Evolutionary conservation across 2,888 invertebrate species (phyloP).

Genomic region (Danaus chrysippus): DNA sequence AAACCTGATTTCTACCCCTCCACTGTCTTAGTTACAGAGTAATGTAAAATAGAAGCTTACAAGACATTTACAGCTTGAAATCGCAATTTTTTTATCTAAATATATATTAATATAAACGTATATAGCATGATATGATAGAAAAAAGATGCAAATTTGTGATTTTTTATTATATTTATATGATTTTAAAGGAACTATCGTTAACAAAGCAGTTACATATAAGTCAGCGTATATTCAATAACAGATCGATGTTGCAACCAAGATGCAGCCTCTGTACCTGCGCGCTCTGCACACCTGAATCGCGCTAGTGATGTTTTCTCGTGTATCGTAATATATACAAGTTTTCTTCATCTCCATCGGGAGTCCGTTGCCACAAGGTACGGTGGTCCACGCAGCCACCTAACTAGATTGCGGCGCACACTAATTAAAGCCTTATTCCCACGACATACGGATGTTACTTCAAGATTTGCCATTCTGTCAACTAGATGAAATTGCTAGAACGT

Average conservation of each 20-base stretch:
- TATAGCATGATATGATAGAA: too few species aligned
- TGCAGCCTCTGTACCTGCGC: slow-evolving; percentile 34
- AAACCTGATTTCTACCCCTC: slow-evolving; percentile 36
- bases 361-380: slow-evolving; percentile 57
- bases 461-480: slow-evolving; percentile 73
- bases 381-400: slow-evolving; percentile 52
- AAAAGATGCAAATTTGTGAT: too few species aligned
- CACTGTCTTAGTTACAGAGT: slow-evolving; percentile 17
- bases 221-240: too few species aligned
- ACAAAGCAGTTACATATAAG: too few species aligned
- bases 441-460: slow-evolving; percentile 55
- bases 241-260: background rate
- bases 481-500: slow-evolving; percentile 68
- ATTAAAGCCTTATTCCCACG: slow-evolving; percentile 46
- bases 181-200: too few species aligned
- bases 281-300: slow-evolving; percentile 42
- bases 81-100: background rate
- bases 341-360: slow-evolving; percentile 37
- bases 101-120: too few species aligned
- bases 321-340: slow-evolving; percentile 41
- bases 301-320: slow-evolving; percentile 43
- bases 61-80: background rate
- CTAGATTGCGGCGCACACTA: slow-evolving; percentile 50
- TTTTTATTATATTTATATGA: too few species aligned
- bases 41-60: slow-evolving; percentile 16